Percentiles rank a stretch among this genome's conserved stretches.
These are phyloP conservation scores for Trogon surrucura DNA, from an alignment of 2,113 vertebrate species.

Conservation along the genomic window DNA sequence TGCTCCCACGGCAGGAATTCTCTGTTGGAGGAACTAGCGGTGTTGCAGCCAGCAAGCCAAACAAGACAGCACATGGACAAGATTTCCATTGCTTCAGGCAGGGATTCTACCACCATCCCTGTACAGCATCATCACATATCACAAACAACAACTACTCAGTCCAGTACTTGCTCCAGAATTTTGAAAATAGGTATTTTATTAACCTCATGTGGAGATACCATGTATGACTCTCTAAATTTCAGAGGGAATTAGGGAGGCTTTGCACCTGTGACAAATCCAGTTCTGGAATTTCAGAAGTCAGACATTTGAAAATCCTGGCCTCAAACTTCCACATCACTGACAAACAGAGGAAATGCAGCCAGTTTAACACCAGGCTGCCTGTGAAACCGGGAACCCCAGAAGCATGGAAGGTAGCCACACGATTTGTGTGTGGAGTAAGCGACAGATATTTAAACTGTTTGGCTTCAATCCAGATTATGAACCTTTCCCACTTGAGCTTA, in stretches of 20 bases:
- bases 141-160: not conserved
- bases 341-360: not conserved
- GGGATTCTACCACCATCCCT: not conserved
- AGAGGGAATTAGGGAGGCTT: not conserved
- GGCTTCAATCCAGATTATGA: conserved; percentile 42
- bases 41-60: not conserved
- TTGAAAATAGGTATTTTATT: not conserved
- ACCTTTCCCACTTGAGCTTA: conserved; percentile 64
- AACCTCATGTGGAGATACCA: not conserved
- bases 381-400: not conserved
- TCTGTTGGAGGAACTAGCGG: not conserved
- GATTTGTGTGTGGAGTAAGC: conserved; percentile 4
- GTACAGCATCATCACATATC: not conserved
- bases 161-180: not conserved
- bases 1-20: not conserved
- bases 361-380: not conserved
- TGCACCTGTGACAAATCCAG: not conserved
- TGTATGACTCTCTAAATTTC: not conserved
- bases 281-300: not conserved
- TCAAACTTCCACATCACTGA: not conserved
- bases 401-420: not conserved
- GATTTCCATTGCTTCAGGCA: not conserved
- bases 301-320: not conserved
- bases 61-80: not conserved
- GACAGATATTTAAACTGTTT: conserved; percentile 42